Evolutionary conservation across 2,888 invertebrate genomes (phyloP), one percentile per base, ranked within the genome.

Genomic region (Orthosia gracilis): DNA sequence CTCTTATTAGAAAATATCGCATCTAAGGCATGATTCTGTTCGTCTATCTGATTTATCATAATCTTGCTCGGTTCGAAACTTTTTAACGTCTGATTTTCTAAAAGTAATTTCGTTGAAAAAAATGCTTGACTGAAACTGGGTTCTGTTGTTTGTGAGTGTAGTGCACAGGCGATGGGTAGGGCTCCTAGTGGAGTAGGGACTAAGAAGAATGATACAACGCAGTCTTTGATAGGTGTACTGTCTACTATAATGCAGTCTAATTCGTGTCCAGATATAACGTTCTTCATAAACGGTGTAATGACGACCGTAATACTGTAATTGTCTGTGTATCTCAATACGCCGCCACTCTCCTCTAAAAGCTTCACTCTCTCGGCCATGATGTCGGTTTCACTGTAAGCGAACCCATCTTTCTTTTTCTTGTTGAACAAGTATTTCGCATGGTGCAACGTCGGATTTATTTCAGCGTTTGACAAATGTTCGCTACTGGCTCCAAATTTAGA

Each of bases 261-360:
- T 1, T 77, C 85, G 49, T 83, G 76, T 7, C 83, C 76, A 0
- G 68, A n/a, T 3, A 89, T 63, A 0, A 89, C 83, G 57, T 85
- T 83, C 54, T 87, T 90, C 91, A 92, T 92, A 3, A 87, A 79
- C 17, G 90, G 88, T 5, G 91, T 91, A 15, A 91, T 74, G 3
- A 92, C 82, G 0, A 87, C 80, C 0, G 85, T 79, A 0, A 85
- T 73, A n/a, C 87, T 77, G 54, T 63, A 66, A 12, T 76, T 62
- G 11, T 85, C 77, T 0, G 76, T 65, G 54, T 69, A 26, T 15
- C 65, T 40, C n/a, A 83, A 9, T 31, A 72, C 76, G 0, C 83
- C 84, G 0, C 83, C 85, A 21, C 55, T 49, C 26, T 76, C 78
- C 15, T 85, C 83, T 21, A 85, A 26, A 45, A 40, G 26, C 49